phyloP scores from a whole-genome alignment of 1,140 invertebrate species.

The Cryptotermes secundus region DNA sequence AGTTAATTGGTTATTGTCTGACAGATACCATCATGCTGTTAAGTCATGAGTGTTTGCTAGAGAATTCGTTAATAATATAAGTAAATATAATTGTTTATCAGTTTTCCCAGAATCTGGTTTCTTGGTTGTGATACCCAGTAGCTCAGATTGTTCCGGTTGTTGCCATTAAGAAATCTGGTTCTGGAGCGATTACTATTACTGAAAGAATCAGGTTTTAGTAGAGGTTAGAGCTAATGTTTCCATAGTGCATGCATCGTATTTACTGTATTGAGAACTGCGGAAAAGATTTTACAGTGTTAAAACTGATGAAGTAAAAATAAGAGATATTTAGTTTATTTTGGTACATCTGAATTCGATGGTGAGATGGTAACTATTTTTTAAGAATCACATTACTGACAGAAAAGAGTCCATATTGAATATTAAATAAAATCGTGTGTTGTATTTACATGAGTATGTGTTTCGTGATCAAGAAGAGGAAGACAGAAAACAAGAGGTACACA shows the following conservation, averaged over 20 bases:
- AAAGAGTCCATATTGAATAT: constrained; percentile 30
- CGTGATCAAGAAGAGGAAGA: neutral
- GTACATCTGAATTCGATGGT: constrained; percentile 34
- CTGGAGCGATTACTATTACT: neutral
- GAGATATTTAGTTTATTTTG: constrained; percentile 34
- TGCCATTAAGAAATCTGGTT: neutral
- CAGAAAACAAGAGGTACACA: neutral
- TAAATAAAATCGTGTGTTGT: constrained; percentile 7
- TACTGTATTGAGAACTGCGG: constrained; percentile 23
- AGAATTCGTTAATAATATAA: neutral
- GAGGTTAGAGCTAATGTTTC: constrained; percentile 15
- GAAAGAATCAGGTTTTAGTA: constrained; percentile 19
- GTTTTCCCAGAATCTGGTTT: neutral
- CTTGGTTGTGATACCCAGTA: neutral
- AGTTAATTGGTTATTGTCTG: neutral
- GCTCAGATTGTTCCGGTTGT: neutral
- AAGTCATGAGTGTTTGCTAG: neutral
- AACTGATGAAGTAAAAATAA: constrained; percentile 29
- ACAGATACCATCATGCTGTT: neutral
- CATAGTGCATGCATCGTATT: constrained; percentile 24
- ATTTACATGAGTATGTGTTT: neutral
- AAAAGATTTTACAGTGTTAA: constrained; percentile 33
- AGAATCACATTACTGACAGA: constrained; percentile 29
- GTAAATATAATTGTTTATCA: constrained; percentile 13
- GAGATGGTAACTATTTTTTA: constrained; percentile 35